These are phyloP conservation scores for Yasuhikotakia modesta DNA, from an alignment of 2,797 vertebrate genomes.

Conservation along the genomic window DNA sequence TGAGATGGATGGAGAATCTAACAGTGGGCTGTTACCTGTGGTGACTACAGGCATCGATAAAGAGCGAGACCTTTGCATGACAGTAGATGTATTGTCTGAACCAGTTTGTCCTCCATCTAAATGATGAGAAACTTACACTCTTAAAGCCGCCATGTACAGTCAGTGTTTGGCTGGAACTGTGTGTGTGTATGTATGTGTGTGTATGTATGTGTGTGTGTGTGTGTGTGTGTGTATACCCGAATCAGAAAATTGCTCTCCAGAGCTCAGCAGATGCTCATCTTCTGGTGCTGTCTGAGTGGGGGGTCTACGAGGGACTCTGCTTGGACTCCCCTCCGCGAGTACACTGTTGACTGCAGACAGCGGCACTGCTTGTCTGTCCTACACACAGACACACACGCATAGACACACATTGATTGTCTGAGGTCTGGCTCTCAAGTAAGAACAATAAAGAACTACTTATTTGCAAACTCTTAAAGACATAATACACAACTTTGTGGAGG, in stretches of 20 bases:
- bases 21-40: constrained; percentile 62
- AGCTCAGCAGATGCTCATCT: constrained; percentile 73
- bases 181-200: no score
- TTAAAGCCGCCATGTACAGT: background rate
- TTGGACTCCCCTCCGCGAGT: constrained; percentile 66
- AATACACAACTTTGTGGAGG: no score
- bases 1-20: background rate
- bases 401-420: background rate
- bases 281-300: constrained; percentile 67
- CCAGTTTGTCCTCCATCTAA: constrained; percentile 71
- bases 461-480: background rate
- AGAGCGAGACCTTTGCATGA: constrained; percentile 68
- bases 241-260: constrained; percentile 69
- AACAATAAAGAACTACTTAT: background rate
- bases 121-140: constrained; percentile 3
- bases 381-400: constrained; percentile 23
- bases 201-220: no score
- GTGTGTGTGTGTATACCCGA: constrained; percentile 68
- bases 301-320: constrained; percentile 75
- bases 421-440: background rate
- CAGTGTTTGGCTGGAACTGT: background rate
- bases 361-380: constrained; percentile 88
- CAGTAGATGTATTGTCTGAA: constrained; percentile 50
- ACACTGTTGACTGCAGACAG: constrained; percentile 81
- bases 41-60: constrained; percentile 70